Conservation (phyloP, 2,888 invertebrate species). For the Toxonevra muliebris region DNA sequence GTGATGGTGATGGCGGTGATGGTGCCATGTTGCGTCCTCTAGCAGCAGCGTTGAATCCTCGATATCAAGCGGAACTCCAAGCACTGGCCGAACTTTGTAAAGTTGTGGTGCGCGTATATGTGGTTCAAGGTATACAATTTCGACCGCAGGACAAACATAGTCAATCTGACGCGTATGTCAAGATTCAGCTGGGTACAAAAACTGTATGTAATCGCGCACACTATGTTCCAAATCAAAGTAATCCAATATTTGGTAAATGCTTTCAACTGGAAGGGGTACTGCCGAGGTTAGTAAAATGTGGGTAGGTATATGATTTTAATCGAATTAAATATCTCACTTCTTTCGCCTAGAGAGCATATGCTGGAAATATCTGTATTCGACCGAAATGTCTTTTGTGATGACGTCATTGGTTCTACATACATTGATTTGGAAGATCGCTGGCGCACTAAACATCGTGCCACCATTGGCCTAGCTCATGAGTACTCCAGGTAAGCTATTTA, state of each 20-base stretch:
- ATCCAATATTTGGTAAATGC: constrained; percentile 85
- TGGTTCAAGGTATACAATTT: constrained; percentile 77
- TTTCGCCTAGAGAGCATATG: constrained; percentile 71
- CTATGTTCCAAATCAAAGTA: constrained; percentile 76
- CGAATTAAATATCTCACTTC: not conserved
- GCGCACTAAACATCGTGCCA: constrained; percentile 80
- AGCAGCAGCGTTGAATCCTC: constrained; percentile 46
- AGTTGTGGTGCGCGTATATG: constrained; percentile 75
- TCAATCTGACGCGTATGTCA: constrained; percentile 82
- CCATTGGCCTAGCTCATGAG: constrained; percentile 77
- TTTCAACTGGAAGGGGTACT: constrained; percentile 60
- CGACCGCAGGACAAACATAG: constrained; percentile 76
- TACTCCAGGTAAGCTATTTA: constrained; percentile 72
- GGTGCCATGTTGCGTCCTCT: constrained; percentile 44
- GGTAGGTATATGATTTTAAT: constrained; percentile 9
- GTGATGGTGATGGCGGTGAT: constrained; percentile 37
- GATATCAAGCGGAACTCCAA: constrained; percentile 47
- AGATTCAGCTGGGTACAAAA: constrained; percentile 74
- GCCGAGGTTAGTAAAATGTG: constrained; percentile 46
- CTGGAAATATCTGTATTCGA: constrained; percentile 80
- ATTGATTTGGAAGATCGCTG: constrained; percentile 90
- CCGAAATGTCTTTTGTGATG: constrained; percentile 74
- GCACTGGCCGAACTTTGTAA: constrained; percentile 46
- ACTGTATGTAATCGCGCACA: constrained; percentile 74
- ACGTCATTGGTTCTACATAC: constrained; percentile 83